Evolutionary conservation across 2,797 vertebrate species (phyloP).

Genomic region (Anabas testudineus): DNA sequence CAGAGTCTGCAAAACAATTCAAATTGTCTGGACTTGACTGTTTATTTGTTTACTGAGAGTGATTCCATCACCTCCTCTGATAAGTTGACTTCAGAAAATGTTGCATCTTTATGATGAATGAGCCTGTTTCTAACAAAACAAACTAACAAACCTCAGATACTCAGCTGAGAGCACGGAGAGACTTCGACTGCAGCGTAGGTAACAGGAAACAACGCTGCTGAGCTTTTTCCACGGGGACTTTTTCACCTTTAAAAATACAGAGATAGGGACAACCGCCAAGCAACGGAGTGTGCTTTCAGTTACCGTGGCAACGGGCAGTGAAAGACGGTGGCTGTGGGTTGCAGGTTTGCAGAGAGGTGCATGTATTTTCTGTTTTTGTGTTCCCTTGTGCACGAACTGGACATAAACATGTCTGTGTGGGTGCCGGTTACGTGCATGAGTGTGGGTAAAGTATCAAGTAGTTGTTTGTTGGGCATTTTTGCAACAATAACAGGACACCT

Average conservation of each 20-base stretch:
- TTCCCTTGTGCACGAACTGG: neutral
- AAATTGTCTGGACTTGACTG: neutral
- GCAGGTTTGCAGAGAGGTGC: neutral
- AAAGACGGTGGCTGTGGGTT: constrained; percentile 38
- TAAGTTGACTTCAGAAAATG: neutral
- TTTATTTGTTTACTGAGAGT: constrained; percentile 9
- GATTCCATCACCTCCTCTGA: neutral
- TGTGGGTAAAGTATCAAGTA: neutral
- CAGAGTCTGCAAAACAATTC: constrained; percentile 6
- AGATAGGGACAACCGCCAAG: constrained; percentile 29
- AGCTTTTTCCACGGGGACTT: constrained; percentile 25
- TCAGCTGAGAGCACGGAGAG: neutral
- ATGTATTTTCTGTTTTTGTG: constrained; percentile 1
- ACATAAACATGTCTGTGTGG: neutral
- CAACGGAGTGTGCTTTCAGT: constrained; percentile 60
- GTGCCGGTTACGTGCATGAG: neutral
- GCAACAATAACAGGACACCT: constrained; percentile 47
- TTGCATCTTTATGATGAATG: constrained; percentile 28
- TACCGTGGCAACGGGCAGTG: constrained; percentile 51
- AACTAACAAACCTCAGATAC: neutral
- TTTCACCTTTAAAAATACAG: constrained; percentile 36
- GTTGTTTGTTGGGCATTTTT: constrained; percentile 19
- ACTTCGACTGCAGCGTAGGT: neutral
- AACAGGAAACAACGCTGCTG: neutral
- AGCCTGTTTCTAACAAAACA: neutral